These are phyloP conservation scores for Coleophora deauratella DNA, from an alignment of 2,888 invertebrate species.

Conservation along the genomic window DNA sequence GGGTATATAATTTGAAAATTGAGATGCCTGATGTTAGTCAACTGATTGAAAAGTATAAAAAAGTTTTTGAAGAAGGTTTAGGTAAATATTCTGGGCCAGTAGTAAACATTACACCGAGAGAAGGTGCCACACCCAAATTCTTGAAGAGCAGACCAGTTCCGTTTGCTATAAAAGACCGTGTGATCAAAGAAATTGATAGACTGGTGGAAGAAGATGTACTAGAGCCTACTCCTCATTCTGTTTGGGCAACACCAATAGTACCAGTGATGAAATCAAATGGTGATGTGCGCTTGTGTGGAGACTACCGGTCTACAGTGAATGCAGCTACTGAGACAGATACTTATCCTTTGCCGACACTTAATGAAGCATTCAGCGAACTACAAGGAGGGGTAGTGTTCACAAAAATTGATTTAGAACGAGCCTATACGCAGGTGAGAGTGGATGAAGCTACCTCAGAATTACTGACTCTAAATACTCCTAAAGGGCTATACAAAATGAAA, in stretches of 20 bases:
- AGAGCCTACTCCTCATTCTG: constrained; percentile 1
- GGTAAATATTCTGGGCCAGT: constrained; percentile 4
- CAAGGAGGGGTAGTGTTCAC: constrained; percentile 3
- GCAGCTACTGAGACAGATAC: constrained; percentile 5
- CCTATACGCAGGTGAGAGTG: too few species aligned
- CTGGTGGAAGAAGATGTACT: constrained; percentile 2
- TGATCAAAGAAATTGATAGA: constrained; percentile 4
- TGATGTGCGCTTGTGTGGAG: constrained; percentile 2
- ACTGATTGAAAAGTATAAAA: not conserved
- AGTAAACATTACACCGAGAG: not conserved
- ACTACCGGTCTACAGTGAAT: constrained; percentile 7
- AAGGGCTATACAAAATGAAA: too few species aligned
- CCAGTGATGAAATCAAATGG: constrained; percentile 4
- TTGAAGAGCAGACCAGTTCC: constrained; percentile 4
- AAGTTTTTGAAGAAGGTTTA: constrained; percentile 3
- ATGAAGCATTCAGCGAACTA: constrained; percentile 5
- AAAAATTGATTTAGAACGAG: constrained; percentile 9
- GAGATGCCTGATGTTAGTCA: not conserved
- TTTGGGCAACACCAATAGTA: constrained; percentile 7
- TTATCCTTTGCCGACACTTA: constrained; percentile 5
- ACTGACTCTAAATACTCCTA: too few species aligned
- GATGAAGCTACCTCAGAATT: too few species aligned
- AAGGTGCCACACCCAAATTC: constrained; percentile 3
- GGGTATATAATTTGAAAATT: not conserved
- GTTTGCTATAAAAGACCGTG: constrained; percentile 3